These are phyloP conservation scores for Maniola jurtina DNA, from an alignment of 1,140 invertebrate species.

Conservation along the genomic window DNA sequence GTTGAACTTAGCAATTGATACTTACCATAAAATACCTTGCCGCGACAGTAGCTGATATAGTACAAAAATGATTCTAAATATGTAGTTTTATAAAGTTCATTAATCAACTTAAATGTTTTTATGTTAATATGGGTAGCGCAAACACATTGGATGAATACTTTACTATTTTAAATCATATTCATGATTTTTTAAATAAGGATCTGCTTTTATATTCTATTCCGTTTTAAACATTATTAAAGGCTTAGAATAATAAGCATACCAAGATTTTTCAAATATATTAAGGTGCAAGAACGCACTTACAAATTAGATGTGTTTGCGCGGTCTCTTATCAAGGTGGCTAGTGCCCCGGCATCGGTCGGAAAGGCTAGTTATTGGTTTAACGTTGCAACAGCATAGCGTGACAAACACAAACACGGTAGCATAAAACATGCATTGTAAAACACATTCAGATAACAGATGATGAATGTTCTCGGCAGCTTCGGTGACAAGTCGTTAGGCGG, in stretches of 20 bases:
- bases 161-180: no score
- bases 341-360: slow-evolving; percentile 15
- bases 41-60: slow-evolving; percentile 22
- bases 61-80: background rate
- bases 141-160: no score
- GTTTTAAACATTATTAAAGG: no score
- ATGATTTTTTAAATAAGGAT: no score
- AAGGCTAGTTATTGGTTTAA: slow-evolving; percentile 37
- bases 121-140: background rate
- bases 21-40: slow-evolving; percentile 18
- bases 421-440: slow-evolving; percentile 65
- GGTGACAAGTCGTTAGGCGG: slow-evolving; percentile 60
- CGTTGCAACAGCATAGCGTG: slow-evolving; percentile 51
- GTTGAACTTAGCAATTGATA: slow-evolving; percentile 9
- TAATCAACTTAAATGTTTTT: no score
- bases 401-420: slow-evolving; percentile 71
- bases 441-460: slow-evolving; percentile 63
- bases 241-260: no score
- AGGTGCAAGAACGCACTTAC: background rate
- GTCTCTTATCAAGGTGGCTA: slow-evolving; percentile 1
- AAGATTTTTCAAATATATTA: background rate
- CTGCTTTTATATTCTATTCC: no score
- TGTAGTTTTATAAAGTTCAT: no score
- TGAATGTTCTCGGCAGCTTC: slow-evolving; percentile 50
- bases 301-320: background rate